Conservation (phyloP, 1,140 invertebrate genomes). For the Eufriesea mexicana region DNA sequence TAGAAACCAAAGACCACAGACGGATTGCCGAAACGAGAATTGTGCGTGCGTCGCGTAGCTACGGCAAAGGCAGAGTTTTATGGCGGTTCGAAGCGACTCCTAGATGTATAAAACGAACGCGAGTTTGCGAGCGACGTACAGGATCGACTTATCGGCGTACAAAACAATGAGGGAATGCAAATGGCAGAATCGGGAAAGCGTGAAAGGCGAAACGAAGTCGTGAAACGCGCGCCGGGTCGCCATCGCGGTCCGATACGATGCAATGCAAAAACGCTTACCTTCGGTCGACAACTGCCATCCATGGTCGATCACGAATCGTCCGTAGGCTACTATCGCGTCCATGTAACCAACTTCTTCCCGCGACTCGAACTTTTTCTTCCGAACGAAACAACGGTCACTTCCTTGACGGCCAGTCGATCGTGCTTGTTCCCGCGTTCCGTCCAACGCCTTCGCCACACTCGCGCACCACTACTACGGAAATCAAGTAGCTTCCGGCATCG, state of each 20-base stretch:
- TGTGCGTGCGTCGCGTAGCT: constrained; percentile 57
- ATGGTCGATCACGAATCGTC: neutral
- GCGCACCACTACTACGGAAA: constrained; percentile 44
- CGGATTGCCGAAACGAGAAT: constrained; percentile 57
- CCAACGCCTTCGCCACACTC: constrained; percentile 41
- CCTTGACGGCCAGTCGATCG: constrained; percentile 33
- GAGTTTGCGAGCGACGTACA: constrained; percentile 50
- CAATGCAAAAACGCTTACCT: neutral
- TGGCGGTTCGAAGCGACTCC: constrained; percentile 36
- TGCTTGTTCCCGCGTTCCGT: constrained; percentile 42
- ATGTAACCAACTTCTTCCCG: neutral
- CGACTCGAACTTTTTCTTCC: neutral
- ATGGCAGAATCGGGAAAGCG: constrained; percentile 31
- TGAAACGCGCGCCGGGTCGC: too few relatives aligned
- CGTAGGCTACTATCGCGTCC: neutral
- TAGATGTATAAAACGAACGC: constrained; percentile 32
- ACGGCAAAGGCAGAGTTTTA: constrained; percentile 45
- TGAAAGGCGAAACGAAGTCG: constrained; percentile 47
- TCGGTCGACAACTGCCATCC: neutral
- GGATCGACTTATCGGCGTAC: constrained; percentile 49
- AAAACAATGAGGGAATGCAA: constrained; percentile 15
- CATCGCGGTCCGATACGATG: neutral
- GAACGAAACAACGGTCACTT: constrained; percentile 41
- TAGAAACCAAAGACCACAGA: constrained; percentile 76
- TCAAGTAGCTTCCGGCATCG: constrained; percentile 52